phyloP scores from a whole-genome alignment of 2,888 invertebrate genomes.

The Ormyrus pomaceus region DNA sequence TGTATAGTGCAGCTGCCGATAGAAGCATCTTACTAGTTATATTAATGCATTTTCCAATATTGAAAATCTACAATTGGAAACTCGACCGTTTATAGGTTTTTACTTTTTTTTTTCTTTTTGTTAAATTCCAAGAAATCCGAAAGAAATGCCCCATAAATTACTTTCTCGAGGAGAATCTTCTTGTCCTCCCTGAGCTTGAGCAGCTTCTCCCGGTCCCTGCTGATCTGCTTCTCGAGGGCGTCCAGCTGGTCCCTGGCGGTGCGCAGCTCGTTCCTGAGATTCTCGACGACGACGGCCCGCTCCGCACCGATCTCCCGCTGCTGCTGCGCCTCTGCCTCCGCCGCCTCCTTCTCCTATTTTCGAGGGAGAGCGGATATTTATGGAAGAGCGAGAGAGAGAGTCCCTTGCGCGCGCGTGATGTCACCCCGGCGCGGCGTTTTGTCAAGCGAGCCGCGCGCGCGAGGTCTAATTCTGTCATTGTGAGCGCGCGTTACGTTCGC shows the following conservation, averaged over 20 bases:
- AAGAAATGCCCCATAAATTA: slow-evolving; percentile 31
- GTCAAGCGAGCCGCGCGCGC: neutral
- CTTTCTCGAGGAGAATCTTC: slow-evolving; percentile 70
- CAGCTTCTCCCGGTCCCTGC: slow-evolving; percentile 71
- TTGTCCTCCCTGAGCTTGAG: slow-evolving; percentile 72
- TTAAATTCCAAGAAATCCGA: no score
- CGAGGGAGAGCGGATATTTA: slow-evolving; percentile 34
- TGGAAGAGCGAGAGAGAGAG: neutral
- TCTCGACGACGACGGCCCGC: slow-evolving; percentile 65
- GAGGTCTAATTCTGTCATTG: slow-evolving; percentile 37
- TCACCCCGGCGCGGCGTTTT: slow-evolving; percentile 25
- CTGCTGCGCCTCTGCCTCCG: slow-evolving; percentile 62
- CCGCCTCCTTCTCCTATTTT: slow-evolving; percentile 67
- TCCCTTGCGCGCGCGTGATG: slow-evolving; percentile 27
- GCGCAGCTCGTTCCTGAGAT: slow-evolving; percentile 69
- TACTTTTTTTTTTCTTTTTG: no score
- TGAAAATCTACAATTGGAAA: no score
- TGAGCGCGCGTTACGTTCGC: neutral
- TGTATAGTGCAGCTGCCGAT: no score
- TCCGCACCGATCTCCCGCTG: slow-evolving; percentile 64
- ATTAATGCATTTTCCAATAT: no score
- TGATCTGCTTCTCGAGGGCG: slow-evolving; percentile 69
- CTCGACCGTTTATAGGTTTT: no score
- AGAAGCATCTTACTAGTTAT: no score
- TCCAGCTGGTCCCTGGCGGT: slow-evolving; percentile 65